phyloP scores from a whole-genome alignment of 2,888 invertebrate genomes.

The Drosophila aldrichi region DNA sequence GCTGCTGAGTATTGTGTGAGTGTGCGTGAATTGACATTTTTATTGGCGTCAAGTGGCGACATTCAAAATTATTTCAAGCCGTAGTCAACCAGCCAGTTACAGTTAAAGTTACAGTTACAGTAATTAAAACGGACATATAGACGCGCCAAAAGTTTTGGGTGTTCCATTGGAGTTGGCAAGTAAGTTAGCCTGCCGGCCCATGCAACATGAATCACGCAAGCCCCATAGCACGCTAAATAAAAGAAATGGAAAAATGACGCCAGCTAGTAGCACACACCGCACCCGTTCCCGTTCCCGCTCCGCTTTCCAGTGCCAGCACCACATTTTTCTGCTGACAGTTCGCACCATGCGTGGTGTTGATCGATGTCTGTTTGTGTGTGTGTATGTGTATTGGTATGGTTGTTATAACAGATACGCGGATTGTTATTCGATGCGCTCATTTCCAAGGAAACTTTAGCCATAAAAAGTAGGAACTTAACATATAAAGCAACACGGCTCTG shows the following conservation, averaged over 20 bases:
- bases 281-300: neutral
- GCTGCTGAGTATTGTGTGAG: conserved; percentile 13
- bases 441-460: conserved; percentile 75
- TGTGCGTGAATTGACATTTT: conserved; percentile 47
- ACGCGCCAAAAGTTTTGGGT: conserved; percentile 55
- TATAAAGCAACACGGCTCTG: conserved; percentile 36
- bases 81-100: conserved; percentile 18
- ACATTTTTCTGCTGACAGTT: conserved; percentile 47
- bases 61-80: conserved; percentile 43
- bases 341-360: conserved; percentile 69
- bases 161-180: conserved; percentile 47
- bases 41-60: conserved; percentile 59
- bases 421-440: conserved; percentile 63
- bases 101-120: conserved; percentile 56
- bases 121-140: conserved; percentile 70
- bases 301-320: neutral
- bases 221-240: conserved; percentile 48
- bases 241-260: conserved; percentile 61
- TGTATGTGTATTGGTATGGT: conserved; percentile 22
- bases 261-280: conserved; percentile 34
- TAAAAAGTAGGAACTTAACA: conserved; percentile 58
- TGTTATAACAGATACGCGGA: conserved; percentile 60
- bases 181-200: conserved; percentile 24
- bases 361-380: conserved; percentile 17
- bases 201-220: conserved; percentile 72